Evolutionary conservation across 2,797 vertebrate species (phyloP).

Genomic region (Hydrolagus colliei): DNA sequence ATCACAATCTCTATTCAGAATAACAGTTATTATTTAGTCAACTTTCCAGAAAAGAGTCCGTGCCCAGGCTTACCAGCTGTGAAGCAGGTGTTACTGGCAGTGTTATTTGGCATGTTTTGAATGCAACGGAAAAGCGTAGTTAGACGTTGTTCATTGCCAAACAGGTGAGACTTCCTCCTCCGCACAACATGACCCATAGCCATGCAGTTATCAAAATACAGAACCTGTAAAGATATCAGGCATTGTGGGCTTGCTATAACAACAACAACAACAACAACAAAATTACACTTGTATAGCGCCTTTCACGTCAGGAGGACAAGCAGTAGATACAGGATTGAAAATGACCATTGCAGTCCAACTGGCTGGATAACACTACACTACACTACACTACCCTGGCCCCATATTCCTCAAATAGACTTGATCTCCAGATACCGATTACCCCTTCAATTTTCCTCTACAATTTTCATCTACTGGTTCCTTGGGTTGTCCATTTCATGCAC

Average conservation of each 20-base stretch:
- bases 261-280: no score
- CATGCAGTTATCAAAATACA: conserved; percentile 29
- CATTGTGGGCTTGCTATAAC: neutral
- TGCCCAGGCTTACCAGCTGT: conserved; percentile 12
- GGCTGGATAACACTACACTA: no score
- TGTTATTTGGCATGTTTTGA: conserved; percentile 28
- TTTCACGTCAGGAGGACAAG: no score
- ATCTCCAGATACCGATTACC: no score
- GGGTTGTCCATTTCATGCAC: no score
- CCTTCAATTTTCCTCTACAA: no score
- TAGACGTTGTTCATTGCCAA: conserved; percentile 13
- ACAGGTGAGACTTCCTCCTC: conserved; percentile 3
- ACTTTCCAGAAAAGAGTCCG: neutral
- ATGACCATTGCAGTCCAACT: no score
- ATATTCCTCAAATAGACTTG: no score
- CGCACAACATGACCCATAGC: conserved; percentile 22
- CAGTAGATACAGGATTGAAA: no score
- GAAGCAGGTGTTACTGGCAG: conserved; percentile 25
- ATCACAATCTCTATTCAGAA: neutral
- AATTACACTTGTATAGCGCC: no score
- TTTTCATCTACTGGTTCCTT: no score
- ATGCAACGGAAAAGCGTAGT: conserved; percentile 24
- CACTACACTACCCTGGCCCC: no score
- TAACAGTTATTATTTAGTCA: neutral
- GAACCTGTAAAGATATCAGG: conserved; percentile 13